phyloP scores from a whole-genome alignment of 2,113 vertebrate genomes.

The Beaufortia kweichowensis region DNA sequence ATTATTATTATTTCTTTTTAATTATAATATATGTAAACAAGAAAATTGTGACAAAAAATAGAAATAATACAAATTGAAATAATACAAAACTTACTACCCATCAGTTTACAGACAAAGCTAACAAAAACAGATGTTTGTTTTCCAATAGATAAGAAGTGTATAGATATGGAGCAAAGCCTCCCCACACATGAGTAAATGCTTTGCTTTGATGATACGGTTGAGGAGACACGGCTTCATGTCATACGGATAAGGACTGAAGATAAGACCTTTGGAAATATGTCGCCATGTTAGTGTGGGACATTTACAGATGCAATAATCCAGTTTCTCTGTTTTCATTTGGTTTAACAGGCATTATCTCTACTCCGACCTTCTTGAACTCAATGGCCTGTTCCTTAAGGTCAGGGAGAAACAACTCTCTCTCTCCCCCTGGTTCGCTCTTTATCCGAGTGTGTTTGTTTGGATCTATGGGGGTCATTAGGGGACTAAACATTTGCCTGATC shows the following conservation, averaged over 20 bases:
- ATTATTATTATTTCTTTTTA: too few relatives aligned
- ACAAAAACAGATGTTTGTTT: slow-evolving; percentile 35
- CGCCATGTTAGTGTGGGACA: slow-evolving; percentile 12
- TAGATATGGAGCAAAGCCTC: slow-evolving; percentile 26
- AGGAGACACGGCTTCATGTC: slow-evolving; percentile 45
- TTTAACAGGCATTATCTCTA: slow-evolving; percentile 33
- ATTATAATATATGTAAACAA: too few relatives aligned
- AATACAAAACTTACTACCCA: background rate
- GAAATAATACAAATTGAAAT: too few relatives aligned
- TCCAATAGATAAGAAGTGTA: slow-evolving; percentile 13
- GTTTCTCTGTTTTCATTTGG: slow-evolving; percentile 29
- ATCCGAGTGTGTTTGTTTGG: slow-evolving; percentile 73
- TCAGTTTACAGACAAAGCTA: slow-evolving; percentile 3
- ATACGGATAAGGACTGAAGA: slow-evolving; percentile 42
- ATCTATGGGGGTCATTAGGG: slow-evolving; percentile 73
- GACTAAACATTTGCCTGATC: slow-evolving; percentile 75
- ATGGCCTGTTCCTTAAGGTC: slow-evolving; percentile 64
- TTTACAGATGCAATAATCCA: slow-evolving; percentile 41
- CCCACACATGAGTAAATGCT: slow-evolving; percentile 33
- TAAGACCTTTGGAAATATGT: slow-evolving; percentile 39
- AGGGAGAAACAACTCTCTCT: slow-evolving; percentile 53
- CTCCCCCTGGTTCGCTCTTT: slow-evolving; percentile 55
- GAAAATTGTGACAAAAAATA: too few relatives aligned
- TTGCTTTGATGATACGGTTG: slow-evolving; percentile 48
- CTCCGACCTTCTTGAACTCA: slow-evolving; percentile 63